Percentiles rank a stretch among this genome's conserved stretches.
Conservation (phyloP, 2,113 vertebrate species). For the Pelmatolapia mariae region DNA sequence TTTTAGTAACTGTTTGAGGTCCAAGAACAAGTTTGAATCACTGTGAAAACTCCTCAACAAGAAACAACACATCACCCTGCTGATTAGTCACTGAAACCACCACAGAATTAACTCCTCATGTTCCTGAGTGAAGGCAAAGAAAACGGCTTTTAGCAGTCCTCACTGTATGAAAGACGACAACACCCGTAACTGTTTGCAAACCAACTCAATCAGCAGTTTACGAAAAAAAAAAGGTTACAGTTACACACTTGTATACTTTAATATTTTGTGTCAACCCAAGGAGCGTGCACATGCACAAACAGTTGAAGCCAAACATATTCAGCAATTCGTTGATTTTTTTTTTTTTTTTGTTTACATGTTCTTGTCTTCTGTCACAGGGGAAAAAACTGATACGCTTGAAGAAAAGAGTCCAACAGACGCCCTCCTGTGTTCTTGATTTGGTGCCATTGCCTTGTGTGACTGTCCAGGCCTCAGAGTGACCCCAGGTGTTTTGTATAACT, state of each 20-base stretch:
- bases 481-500: constrained; percentile 20
- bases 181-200: neutral
- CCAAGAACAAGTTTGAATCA: neutral
- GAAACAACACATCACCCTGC: neutral
- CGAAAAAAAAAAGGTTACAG: neutral
- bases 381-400: neutral
- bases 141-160: neutral
- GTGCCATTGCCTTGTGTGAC: neutral
- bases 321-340: neutral
- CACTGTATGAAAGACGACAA: neutral
- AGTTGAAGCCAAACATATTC: neutral
- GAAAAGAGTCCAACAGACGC: neutral
- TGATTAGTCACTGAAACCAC: neutral
- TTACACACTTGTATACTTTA: neutral
- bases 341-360: neutral
- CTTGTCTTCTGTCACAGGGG: neutral
- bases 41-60: neutral
- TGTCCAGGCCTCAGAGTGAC: constrained; percentile 15
- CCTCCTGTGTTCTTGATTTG: neutral
- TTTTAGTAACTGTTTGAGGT: neutral
- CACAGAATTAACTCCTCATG: neutral
- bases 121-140: neutral
- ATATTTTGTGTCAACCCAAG: neutral
- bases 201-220: neutral
- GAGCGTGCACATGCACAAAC: neutral